These are phyloP conservation scores for Carposina sasakii DNA, from an alignment of 1,140 invertebrate species.

Conservation along the genomic window DNA sequence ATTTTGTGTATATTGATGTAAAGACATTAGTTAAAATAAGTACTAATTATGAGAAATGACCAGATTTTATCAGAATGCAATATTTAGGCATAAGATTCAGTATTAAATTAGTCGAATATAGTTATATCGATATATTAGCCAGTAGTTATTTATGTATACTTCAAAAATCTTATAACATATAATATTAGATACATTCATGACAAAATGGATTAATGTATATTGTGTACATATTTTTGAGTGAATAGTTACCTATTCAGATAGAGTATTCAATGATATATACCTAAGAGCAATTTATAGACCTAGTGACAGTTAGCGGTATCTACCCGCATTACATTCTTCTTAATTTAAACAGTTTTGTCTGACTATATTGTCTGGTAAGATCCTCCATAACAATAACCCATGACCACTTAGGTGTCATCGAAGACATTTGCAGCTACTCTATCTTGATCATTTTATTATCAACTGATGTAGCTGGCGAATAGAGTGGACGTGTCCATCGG, in stretches of 20 bases:
- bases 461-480: too few relatives aligned
- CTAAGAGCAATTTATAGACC: too few relatives aligned
- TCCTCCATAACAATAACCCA: too few relatives aligned
- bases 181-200: conserved; percentile 10
- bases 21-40: conserved; percentile 48
- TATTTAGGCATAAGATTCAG: conserved; percentile 66
- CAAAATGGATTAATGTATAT: conserved; percentile 42
- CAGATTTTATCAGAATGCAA: conserved; percentile 71
- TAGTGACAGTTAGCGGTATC: too few relatives aligned
- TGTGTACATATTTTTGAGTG: conserved; percentile 45
- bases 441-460: too few relatives aligned
- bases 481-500: too few relatives aligned
- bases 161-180: conserved; percentile 39
- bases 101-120: conserved; percentile 67
- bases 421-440: too few relatives aligned
- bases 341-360: too few relatives aligned
- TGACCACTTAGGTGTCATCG: too few relatives aligned
- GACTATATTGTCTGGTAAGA: too few relatives aligned
- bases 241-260: conserved; percentile 20
- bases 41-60: conserved; percentile 61
- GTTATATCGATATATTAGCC: conserved; percentile 38
- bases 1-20: conserved; percentile 61
- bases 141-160: conserved; percentile 64
- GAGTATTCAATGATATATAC: too few relatives aligned
- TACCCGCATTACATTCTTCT: too few relatives aligned